Base-by-base conservation (phyloP, 2,113 vertebrate genomes). In the Tapirus terrestris region DNA sequence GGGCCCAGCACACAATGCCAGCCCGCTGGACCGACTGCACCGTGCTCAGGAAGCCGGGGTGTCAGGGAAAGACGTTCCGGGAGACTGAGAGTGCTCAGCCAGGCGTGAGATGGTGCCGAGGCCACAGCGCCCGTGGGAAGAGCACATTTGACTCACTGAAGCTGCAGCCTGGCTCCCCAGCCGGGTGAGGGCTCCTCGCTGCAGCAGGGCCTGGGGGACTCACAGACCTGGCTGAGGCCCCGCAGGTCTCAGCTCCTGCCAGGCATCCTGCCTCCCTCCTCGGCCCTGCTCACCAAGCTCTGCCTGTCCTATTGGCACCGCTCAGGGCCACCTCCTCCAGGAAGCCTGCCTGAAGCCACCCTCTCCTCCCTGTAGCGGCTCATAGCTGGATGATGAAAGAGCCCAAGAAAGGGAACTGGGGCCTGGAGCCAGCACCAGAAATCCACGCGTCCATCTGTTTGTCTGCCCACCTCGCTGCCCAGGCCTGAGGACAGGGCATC, bases 61-160 rank as follows among this genome's bases (percentile, higher is more conserved):
- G 56, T 89, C 67, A 43, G 89, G 51, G 86, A 81, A 60, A 58
- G 21, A 82, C 0, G 94, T 97, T 97, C 94, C 93, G 84, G 92
- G 0, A 87, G 60, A 96, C 85, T 83, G 97, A 91, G 93, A 95
- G 96, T 60, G 61, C 87, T 97, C 97, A 96, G 96, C 96, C 89
- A 83, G 97, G 95, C 88, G 0, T 97, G 97, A 98, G 97, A 97
- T 0, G 1, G 96, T 92, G 85, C 72, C 75, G 98, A 95, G 63
- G 72, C 75, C 60, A 0, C 9, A 2, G 68, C 45, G 48, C 60
- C 43, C 90, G 72, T 63, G 92, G 76, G 25, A 56, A 91, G 61
- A 75, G 31, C 25, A 0, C 39, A 2, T 20, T 87, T 90, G 18
- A 92, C 58, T 67, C 45, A 21, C 3, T 14, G 60, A 90, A 96